Evolutionary conservation across 2,888 invertebrate species (phyloP), one percentile per base, ranked within the genome.

Genomic region (Lasioglossum malachurum): DNA sequence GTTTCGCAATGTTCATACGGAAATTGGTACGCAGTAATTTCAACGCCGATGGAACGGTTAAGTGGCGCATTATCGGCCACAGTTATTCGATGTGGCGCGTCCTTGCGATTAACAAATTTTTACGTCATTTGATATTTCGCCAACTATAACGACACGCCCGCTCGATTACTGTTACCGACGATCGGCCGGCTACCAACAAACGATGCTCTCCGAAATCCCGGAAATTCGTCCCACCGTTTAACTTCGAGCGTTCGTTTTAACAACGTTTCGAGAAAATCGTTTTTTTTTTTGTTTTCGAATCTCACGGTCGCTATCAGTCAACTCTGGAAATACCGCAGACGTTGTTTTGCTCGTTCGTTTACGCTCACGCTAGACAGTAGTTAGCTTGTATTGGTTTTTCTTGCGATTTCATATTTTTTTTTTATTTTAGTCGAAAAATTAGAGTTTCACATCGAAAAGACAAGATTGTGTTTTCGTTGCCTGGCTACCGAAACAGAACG

Each of bases 401-500:
- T 69, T 12, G 4, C 57, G 57, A n/a, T 38, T 38, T 38, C 23
- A 44, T 41, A 2, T 44, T 44, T 44, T 44, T 44, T 12, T 38
- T 23, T 69, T 69, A 31, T 16, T 31, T 73, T 73, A 64, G 75
- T 75, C 69, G 71, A 75, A 75, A 38, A 87, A 72, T 72, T 84
- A 82, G 53, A 89, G 72, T 73, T 80, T 78, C 75, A 83, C 75
- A 67, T 89, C 79, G 83, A 87, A 85, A 85, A 86, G 83, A 89
- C 83, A 81, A 89, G 87, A 88, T 82, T 86, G 78, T 83, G 86
- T 86, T 90, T 92, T 92, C 92, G 91, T 91, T 92, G 91, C 91
- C 89, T 89, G 83, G 82, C 86, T 88, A 80, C 76, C 82, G 83
- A 82, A 87, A 78, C 82, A 64, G 85, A 84, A 86, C 80, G 89